These are phyloP conservation scores for Meloe dianella DNA, from an alignment of 2,888 invertebrate genomes.

Conservation along the genomic window DNA sequence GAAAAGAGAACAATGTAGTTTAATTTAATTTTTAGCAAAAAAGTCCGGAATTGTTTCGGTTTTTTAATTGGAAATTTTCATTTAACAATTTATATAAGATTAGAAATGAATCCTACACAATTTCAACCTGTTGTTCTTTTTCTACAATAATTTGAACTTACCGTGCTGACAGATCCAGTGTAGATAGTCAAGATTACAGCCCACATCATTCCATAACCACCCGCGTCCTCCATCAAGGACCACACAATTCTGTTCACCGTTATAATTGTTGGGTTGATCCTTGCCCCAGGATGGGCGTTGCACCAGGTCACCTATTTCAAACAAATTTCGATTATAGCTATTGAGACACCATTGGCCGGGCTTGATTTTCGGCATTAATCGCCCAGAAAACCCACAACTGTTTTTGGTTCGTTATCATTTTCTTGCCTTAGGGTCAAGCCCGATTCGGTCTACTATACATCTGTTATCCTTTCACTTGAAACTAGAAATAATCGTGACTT, in stretches of 20 bases:
- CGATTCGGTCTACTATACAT: not conserved
- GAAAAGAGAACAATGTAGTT: not conserved
- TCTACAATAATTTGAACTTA: constrained; percentile 62
- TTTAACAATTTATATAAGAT: not conserved
- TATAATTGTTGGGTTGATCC: constrained; percentile 94
- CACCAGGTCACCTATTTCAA: constrained; percentile 73
- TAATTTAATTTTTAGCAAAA: not conserved
- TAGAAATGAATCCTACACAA: not conserved
- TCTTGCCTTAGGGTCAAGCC: not conserved
- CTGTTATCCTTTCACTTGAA: not conserved
- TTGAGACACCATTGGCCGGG: not conserved
- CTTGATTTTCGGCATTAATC: no score
- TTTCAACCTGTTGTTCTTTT: constrained; percentile 10
- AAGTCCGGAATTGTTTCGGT: not conserved
- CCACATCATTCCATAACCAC: constrained; percentile 95
- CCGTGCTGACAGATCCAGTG: constrained; percentile 94
- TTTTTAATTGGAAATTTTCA: not conserved
- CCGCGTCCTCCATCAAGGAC: constrained; percentile 88
- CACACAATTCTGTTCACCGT: constrained; percentile 94
- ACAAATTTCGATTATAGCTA: not conserved
- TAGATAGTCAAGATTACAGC: constrained; percentile 89
- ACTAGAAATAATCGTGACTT: not conserved
- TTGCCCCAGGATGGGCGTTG: constrained; percentile 87
- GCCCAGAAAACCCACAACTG: no score
- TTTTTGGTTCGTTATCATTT: not conserved